Base-by-base conservation (phyloP, 2,113 vertebrate species). In the Hystrix cristata region DNA sequence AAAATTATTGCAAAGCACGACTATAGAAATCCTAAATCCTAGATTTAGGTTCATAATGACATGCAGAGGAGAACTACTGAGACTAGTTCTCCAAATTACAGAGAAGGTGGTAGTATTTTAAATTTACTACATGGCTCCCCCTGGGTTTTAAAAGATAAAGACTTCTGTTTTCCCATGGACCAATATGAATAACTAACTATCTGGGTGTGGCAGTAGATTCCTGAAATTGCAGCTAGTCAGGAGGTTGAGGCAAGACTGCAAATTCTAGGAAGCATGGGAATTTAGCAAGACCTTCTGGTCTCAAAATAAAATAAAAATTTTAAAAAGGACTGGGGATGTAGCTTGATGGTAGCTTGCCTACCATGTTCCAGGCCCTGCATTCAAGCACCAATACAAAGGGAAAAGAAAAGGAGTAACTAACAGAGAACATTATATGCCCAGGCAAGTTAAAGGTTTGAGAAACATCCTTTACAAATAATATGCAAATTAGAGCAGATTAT, bases 401-500 rank as follows among this genome's bases (percentile, higher is more conserved):
- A 72, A 25, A 13, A n/a, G 5, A 69, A n/a, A 69, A n/a, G 29
- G 18, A 88, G 46, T 46, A 83, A 67, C 7, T 46, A 83, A 67
- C 7, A 79, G 51, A 43, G 15, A 94, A 84, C 29, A 55, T 85
- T 31, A 79, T 29, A 72, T 7, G 7, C 11, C 38, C 19, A 81
- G 34, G 38, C 27, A 92, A 65, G 51, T 84, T 89, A 85, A 85
- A 86, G 43, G 59, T 69, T 87, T 95, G 21, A 51, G 65, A 87
- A 87, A 87, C 23, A 65, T 86, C 15, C n/a, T n/a, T 74, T 51
- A 57, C 14, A 89, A 89, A 71, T 74, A 60, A 60, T 67, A 93
- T 0, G 8, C 27, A 90, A 57, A n/a, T 27, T 67, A 93, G 18
- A 85, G 64, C 12, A 87, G 29, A 92, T 62, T 72, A 67, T 86